A percentile compares a stretch with the other conserved stretches of the same genome.
Evolutionary conservation across 2,797 vertebrate species (phyloP).

Genomic region (Onychomys arenicola): DNA sequence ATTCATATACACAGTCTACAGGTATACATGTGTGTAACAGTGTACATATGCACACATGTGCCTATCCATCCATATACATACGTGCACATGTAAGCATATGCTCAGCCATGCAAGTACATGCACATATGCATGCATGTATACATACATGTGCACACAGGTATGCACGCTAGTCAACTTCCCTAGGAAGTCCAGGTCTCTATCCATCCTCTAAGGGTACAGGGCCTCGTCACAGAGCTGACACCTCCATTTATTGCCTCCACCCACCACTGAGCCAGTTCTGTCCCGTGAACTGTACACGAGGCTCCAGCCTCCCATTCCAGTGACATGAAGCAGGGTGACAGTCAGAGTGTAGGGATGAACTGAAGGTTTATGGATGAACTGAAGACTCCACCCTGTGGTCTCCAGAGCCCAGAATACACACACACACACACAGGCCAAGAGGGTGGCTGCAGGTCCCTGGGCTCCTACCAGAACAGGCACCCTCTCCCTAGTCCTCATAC

Average conservation of each 20-base stretch:
- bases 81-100: neutral
- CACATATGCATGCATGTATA: neutral
- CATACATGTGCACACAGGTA: neutral
- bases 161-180: neutral
- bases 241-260: neutral
- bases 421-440: neutral
- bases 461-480: neutral
- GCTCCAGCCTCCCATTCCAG: fast-evolving
- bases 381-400: neutral
- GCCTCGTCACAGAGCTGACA: neutral
- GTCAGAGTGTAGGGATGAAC: fast-evolving
- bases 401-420: neutral
- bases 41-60: neutral
- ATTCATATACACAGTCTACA: neutral
- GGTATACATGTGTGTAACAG: neutral
- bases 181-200: neutral
- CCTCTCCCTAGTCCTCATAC: fast-evolving
- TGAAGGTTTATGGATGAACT: neutral
- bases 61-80: neutral
- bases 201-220: neutral
- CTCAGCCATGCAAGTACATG: neutral
- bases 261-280: neutral
- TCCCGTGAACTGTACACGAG: fast-evolving
- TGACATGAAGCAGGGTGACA: too few species aligned
- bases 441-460: neutral